phyloP scores from a whole-genome alignment of 2,888 invertebrate species.

The Pandemis cinnamomeana region DNA sequence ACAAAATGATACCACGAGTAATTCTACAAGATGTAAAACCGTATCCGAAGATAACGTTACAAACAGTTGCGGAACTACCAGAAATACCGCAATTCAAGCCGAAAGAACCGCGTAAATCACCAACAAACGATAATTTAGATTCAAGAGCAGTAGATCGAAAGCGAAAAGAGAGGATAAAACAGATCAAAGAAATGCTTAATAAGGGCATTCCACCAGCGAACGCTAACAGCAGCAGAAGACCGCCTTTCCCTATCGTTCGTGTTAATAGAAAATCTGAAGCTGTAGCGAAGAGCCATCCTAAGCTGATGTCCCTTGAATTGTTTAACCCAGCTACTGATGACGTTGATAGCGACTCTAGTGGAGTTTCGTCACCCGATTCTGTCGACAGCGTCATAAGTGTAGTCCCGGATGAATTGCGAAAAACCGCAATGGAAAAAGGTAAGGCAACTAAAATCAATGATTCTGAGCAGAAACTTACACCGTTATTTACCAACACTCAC shows the following conservation, averaged over 20 bases:
- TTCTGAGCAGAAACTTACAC: background rate
- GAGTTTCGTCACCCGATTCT: conserved; percentile 94
- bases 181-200: conserved; percentile 88
- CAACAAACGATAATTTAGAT: conserved; percentile 72
- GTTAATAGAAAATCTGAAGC: conserved; percentile 85
- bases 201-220: conserved; percentile 88
- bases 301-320: conserved; percentile 91
- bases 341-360: conserved; percentile 94
- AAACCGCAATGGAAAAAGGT: conserved; percentile 79
- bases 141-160: conserved; percentile 80
- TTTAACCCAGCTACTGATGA: conserved; percentile 97
- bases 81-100: conserved; percentile 85
- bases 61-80: conserved; percentile 85
- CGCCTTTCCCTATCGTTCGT: conserved; percentile 89
- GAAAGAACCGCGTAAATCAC: conserved; percentile 65
- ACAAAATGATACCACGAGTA: conserved; percentile 70
- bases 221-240: conserved; percentile 62
- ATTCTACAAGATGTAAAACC: conserved; percentile 80
- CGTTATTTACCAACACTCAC: background rate
- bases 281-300: conserved; percentile 88
- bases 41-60: conserved; percentile 85
- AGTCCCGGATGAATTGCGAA: conserved; percentile 85
- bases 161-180: conserved; percentile 86
- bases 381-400: conserved; percentile 94
- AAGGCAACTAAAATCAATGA: conserved; percentile 40